A percentile compares a stretch with the other conserved stretches of the same genome.
Evolutionary conservation across 2,888 invertebrate species (phyloP).

Genomic region (Choreutis nemorana): DNA sequence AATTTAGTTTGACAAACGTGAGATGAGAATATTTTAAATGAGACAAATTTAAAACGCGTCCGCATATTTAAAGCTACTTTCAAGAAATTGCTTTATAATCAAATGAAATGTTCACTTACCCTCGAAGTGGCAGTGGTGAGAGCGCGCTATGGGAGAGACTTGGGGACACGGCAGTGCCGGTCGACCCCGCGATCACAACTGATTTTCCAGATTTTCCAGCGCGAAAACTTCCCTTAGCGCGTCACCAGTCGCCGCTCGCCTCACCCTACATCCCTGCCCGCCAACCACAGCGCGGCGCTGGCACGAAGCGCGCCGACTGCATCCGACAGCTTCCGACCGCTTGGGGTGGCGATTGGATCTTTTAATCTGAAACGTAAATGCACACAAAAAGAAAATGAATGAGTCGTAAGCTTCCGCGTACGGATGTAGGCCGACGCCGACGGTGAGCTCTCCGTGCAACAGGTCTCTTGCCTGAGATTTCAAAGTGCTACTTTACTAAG

Average conservation of each 20-base stretch:
- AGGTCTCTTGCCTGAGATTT: too few species aligned
- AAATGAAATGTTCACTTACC: constrained; percentile 60
- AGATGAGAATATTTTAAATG: too few species aligned
- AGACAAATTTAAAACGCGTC: constrained; percentile 18
- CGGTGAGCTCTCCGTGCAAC: constrained; percentile 29
- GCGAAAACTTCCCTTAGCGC: constrained; percentile 60
- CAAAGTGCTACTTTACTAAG: too few species aligned
- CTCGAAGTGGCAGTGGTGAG: constrained; percentile 33
- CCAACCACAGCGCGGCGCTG: constrained; percentile 34
- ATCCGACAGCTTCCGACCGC: constrained; percentile 37
- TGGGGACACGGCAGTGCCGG: constrained; percentile 38
- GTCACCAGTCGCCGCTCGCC: too few species aligned
- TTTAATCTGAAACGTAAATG: constrained; percentile 65
- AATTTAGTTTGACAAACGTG: too few species aligned
- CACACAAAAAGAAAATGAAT: constrained; percentile 56
- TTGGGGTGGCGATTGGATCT: constrained; percentile 58
- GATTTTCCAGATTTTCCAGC: constrained; percentile 54
- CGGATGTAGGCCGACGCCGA: constrained; percentile 30
- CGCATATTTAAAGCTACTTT: constrained; percentile 29
- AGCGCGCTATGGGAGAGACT: constrained; percentile 29
- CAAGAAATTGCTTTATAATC: constrained; percentile 63
- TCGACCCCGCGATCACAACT: constrained; percentile 52
- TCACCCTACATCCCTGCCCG: constrained; percentile 40
- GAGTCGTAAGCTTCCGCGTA: constrained; percentile 39
- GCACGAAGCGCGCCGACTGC: constrained; percentile 36